Evolutionary conservation across 2,888 invertebrate genomes (phyloP).

Genomic region (Loripinus fragilis): DNA sequence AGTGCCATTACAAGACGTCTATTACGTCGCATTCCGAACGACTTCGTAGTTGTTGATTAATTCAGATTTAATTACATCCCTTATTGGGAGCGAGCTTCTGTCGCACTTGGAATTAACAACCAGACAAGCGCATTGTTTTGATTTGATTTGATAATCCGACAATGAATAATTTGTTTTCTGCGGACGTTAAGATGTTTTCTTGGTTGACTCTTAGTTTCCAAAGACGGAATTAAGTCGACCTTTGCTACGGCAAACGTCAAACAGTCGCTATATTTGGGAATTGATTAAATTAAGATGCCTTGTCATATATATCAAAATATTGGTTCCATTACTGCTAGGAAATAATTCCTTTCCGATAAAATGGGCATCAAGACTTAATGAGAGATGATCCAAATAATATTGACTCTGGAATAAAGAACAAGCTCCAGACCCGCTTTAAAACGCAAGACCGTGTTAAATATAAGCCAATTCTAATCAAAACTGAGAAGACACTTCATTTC

Average conservation of each 20-base stretch:
- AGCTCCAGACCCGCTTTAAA: neutral
- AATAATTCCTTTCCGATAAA: constrained; percentile 26
- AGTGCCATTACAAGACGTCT: constrained; percentile 6
- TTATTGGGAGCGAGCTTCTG: constrained; percentile 27
- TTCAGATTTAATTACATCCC: constrained; percentile 51
- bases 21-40: neutral
- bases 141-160: constrained; percentile 49
- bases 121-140: constrained; percentile 44
- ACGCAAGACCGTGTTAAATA: constrained; percentile 16
- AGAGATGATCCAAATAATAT: constrained; percentile 28
- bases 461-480: constrained; percentile 50
- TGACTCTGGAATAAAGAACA: neutral
- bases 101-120: constrained; percentile 31
- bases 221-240: constrained; percentile 6
- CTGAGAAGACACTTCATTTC: constrained; percentile 58
- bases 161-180: constrained; percentile 55
- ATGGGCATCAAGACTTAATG: constrained; percentile 27
- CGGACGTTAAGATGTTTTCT: constrained; percentile 31
- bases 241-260: constrained; percentile 12
- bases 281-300: constrained; percentile 55
- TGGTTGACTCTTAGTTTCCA: constrained; percentile 33
- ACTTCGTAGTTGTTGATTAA: constrained; percentile 37
- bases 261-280: constrained; percentile 11
- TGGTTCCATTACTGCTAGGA: constrained; percentile 29
- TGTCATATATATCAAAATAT: constrained; percentile 40